Evolutionary conservation across 2,113 vertebrate species (phyloP), one percentile per base, ranked within the genome.

Genomic region (Rhagologus leucostigma): DNA sequence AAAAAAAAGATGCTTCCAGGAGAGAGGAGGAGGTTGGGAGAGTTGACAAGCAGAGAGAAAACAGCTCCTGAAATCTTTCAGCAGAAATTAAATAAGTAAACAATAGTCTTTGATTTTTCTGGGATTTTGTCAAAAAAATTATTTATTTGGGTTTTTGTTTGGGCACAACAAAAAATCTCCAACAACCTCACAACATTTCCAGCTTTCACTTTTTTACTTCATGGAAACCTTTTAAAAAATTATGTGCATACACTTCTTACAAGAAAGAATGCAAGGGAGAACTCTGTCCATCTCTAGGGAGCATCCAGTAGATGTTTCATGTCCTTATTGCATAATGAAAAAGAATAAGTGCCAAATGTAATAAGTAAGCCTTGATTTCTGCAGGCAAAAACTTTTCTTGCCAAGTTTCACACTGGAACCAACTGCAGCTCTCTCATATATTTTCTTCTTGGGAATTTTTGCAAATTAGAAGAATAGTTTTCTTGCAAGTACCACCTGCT

Each of bases 341-440:
- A 79, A 77, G 42, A 77, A 50, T 67, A 79, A 80, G 41, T 37
- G 42, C 52, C 80, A 83, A 77, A 70, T 33, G 60, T 65, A 94
- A 62, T 85, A 89, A 90, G 55, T 39, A 87, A 85, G 35, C 47
- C 62, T n/a, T 49, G 46, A 77, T 49, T 86, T 90, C 90, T 83
- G 57, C 82, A 90, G 82, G 79, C 37, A 91, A 82, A 84, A 47
- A 0, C 2, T 42, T 81, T 93, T 69, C 87, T 70, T 93, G 93
- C 87, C 93, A 90, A 90, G 90, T 92, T 96, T 93, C 68, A 86
- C 88, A 74, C 88, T 93, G 73, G 47, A 96, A 75, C 46, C 60
- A 74, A 84, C 68, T 75, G 52, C 83, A 92, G 49, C 41, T 92
- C 76, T 75, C 47, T 67, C 41, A 26, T 71, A 33, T 77, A 90